Conservation (phyloP, 2,113 vertebrate species). For the Dolichallabes microphthalmus region DNA sequence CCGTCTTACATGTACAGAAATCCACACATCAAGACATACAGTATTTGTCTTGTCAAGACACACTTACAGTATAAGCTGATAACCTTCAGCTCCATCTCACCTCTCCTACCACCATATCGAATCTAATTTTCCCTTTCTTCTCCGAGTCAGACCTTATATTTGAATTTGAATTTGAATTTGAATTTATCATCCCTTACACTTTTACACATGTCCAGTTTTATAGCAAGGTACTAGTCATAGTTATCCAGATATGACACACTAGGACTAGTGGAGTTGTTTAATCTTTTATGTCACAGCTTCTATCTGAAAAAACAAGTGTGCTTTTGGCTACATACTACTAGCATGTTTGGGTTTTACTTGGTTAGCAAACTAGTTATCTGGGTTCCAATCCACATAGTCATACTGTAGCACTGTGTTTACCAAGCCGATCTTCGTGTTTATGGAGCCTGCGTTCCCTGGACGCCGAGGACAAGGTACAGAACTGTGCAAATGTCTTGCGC, state of each 20-base stretch:
- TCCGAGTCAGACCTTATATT: no score
- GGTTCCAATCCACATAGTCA: not conserved
- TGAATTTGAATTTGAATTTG: no score
- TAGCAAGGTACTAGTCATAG: not conserved
- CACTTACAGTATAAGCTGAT: not conserved
- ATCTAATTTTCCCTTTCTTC: not conserved
- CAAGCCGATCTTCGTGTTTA: not conserved
- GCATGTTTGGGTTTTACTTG: not conserved
- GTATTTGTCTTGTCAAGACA: not conserved
- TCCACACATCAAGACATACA: not conserved
- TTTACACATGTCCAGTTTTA: not conserved
- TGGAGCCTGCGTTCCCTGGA: not conserved
- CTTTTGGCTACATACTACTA: not conserved
- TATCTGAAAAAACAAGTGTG: no score
- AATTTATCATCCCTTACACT: no score
- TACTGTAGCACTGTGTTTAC: not conserved
- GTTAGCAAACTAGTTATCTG: not conserved
- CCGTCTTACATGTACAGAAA: not conserved
- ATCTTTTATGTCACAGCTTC: no score
- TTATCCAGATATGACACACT: not conserved
- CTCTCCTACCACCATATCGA: not conserved
- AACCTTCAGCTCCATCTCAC: not conserved
- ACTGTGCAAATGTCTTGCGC: not conserved
- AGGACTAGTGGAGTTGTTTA: no score
- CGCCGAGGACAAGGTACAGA: not conserved